Conservation (phyloP, 2,113 vertebrate genomes). For the Sterna hirundo region DNA sequence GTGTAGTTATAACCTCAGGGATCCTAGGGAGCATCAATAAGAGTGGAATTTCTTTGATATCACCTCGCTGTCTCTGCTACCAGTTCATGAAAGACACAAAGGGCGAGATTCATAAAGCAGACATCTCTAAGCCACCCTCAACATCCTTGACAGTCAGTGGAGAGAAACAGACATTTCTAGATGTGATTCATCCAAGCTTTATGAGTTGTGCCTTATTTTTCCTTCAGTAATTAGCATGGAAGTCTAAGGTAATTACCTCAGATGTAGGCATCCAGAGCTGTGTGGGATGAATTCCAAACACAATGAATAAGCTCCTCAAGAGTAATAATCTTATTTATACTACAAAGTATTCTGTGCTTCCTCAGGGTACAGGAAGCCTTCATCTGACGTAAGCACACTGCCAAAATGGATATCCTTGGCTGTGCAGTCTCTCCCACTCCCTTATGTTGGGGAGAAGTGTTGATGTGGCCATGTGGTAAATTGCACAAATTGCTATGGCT, state of each 20-base stretch:
- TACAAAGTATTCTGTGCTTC: not conserved
- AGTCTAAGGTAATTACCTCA: not conserved
- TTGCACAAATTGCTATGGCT: not conserved
- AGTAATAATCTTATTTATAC: constrained; percentile 18
- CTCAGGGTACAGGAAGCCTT: not conserved
- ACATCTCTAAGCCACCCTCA: not conserved
- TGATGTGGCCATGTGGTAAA: not conserved
- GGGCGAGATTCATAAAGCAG: not conserved
- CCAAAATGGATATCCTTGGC: not conserved
- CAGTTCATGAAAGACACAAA: not conserved
- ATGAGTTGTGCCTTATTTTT: not conserved
- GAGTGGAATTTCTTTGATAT: not conserved
- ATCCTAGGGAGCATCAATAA: not conserved
- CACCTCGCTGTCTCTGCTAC: not conserved
- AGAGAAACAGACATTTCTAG: not conserved
- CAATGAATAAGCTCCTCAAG: not conserved
- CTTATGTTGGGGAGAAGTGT: not conserved
- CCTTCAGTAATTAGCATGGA: not conserved
- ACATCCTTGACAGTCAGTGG: not conserved
- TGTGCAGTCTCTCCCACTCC: not conserved
- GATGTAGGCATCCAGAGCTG: not conserved
- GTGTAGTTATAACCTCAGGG: not conserved
- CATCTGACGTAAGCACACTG: not conserved
- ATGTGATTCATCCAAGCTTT: not conserved
- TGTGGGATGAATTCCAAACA: not conserved